phyloP scores from a whole-genome alignment of 2,888 invertebrate species.

The Apotomis betuletana region DNA sequence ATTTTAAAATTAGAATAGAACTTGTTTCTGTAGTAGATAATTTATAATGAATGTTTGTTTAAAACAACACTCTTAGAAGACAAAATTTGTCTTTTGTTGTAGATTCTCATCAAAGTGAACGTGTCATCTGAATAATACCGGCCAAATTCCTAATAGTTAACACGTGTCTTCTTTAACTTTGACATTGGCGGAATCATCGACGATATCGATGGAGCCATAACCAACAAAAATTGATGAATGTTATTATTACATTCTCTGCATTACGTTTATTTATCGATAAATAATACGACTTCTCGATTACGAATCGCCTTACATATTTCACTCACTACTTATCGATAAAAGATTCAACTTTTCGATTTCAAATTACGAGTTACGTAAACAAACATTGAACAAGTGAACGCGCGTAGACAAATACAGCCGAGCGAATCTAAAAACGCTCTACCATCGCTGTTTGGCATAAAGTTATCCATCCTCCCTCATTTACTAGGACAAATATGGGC shows the following conservation, averaged over 20 bases:
- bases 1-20: too few relatives aligned
- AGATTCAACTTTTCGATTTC: not conserved
- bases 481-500: constrained; percentile 25
- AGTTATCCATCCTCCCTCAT: constrained; percentile 20
- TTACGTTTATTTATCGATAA: not conserved
- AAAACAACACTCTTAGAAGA: too few relatives aligned
- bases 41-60: too few relatives aligned
- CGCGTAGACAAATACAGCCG: not conserved
- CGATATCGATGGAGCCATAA: too few relatives aligned
- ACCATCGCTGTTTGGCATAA: constrained; percentile 3
- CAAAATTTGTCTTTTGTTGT: too few relatives aligned
- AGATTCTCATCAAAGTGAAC: too few relatives aligned
- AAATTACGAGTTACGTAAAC: not conserved
- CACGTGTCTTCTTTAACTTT: too few relatives aligned
- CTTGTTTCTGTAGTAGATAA: too few relatives aligned
- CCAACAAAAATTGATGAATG: too few relatives aligned
- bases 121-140: too few relatives aligned
- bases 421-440: not conserved
- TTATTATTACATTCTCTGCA: not conserved
- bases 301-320: not conserved
- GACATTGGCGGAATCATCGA: too few relatives aligned
- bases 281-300: not conserved
- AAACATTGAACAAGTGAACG: constrained; percentile 2
- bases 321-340: not conserved
- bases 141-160: too few relatives aligned